A percentile compares a stretch with the other conserved stretches of the same genome.
Evolutionary conservation across 2,888 invertebrate genomes (phyloP).

Genomic region (Chironomus riparius): DNA sequence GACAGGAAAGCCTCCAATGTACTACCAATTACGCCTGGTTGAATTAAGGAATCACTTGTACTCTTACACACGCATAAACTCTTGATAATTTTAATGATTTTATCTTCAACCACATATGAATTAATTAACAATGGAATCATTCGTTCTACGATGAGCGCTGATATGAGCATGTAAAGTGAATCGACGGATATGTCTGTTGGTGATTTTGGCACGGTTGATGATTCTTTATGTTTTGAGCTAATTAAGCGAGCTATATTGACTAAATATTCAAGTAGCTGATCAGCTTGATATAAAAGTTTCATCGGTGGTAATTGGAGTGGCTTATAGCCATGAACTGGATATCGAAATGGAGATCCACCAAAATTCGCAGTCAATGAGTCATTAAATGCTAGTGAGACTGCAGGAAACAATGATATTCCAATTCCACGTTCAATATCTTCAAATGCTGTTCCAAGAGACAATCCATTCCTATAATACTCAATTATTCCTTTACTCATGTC

Average conservation of each 20-base stretch:
- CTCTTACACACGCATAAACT: slow-evolving; percentile 34
- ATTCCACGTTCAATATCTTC: slow-evolving; percentile 59
- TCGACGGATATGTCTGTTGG: slow-evolving; percentile 34
- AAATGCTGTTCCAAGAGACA: slow-evolving; percentile 65
- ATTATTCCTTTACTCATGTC: slow-evolving; percentile 63
- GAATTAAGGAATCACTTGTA: slow-evolving; percentile 28
- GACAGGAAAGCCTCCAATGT: slow-evolving; percentile 37
- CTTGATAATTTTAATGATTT: slow-evolving; percentile 48
- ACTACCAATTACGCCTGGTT: slow-evolving; percentile 35
- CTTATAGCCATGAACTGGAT: slow-evolving; percentile 57
- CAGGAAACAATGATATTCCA: slow-evolving; percentile 69
- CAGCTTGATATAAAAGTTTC: slow-evolving; percentile 34
- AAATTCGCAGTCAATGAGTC: slow-evolving; percentile 73
- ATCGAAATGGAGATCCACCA: slow-evolving; percentile 57
- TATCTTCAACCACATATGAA: slow-evolving; percentile 61
- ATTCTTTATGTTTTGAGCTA: slow-evolving; percentile 31
- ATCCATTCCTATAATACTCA: slow-evolving; percentile 63
- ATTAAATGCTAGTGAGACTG: slow-evolving; percentile 65
- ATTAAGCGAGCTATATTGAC: slow-evolving; percentile 37
- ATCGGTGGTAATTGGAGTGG: slow-evolving; percentile 51
- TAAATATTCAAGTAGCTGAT: slow-evolving; percentile 36
- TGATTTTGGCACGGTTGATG: background rate
- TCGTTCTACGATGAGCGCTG: slow-evolving; percentile 49
- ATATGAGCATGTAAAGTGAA: slow-evolving; percentile 49
- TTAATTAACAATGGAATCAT: slow-evolving; percentile 52